Evolutionary conservation across 2,113 vertebrate genomes (phyloP).

Genomic region (Picathartes gymnocephalus): DNA sequence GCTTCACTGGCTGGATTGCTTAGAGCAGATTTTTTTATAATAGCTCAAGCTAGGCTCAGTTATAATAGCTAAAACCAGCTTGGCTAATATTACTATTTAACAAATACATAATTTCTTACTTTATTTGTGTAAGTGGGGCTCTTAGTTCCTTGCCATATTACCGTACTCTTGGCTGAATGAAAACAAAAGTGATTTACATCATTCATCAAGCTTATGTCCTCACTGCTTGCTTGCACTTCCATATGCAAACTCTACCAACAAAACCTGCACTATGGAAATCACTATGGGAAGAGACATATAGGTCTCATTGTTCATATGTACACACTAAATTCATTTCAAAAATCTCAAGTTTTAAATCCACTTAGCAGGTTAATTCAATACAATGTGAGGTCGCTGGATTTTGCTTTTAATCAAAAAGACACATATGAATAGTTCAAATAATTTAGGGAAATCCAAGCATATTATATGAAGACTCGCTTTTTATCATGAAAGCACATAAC

Average conservation of each 20-base stretch:
- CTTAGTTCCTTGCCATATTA: background rate
- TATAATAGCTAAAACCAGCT: background rate
- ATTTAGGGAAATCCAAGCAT: background rate
- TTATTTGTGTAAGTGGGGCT: background rate
- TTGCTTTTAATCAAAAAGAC: background rate
- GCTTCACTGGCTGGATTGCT: background rate
- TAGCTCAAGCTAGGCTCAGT: background rate
- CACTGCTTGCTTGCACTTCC: background rate
- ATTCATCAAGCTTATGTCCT: background rate
- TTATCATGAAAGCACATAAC: background rate
- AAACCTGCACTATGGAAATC: background rate
- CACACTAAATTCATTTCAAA: background rate
- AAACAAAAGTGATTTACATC: background rate
- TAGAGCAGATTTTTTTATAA: background rate
- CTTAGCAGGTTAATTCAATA: background rate
- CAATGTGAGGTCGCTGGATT: background rate
- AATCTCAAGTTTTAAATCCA: background rate
- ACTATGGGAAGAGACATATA: rapidly evolving
- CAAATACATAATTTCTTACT: background rate
- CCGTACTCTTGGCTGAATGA: background rate
- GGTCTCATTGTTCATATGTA: background rate
- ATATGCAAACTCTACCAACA: background rate
- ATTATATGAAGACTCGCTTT: background rate
- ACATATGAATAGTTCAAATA: background rate
- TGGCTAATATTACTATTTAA: background rate